phyloP scores from a whole-genome alignment of 2,113 vertebrate genomes.

The Uropsilus gracilis region DNA sequence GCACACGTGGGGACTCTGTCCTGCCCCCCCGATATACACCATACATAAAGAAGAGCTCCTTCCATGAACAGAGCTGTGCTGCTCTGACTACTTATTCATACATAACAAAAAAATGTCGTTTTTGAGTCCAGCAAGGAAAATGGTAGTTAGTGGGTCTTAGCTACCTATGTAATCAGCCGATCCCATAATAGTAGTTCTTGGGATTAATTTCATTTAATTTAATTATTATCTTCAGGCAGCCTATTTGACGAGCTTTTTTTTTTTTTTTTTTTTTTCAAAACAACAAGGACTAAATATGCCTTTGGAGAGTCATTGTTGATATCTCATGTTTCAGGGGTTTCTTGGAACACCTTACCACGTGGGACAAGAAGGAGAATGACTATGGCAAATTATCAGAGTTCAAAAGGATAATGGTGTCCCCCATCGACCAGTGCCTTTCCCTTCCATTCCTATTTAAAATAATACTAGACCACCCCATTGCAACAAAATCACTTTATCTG shows the following conservation, averaged over 20 bases:
- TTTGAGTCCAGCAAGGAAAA: slow-evolving; percentile 70
- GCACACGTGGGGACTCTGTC: slow-evolving; percentile 76
- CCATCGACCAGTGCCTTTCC: not conserved
- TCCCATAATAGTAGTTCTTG: slow-evolving; percentile 71
- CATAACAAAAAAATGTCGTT: slow-evolving; percentile 67
- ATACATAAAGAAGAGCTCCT: slow-evolving; percentile 78
- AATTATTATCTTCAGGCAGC: slow-evolving; percentile 77
- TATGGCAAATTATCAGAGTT: slow-evolving; percentile 7
- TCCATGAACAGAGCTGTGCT: slow-evolving; percentile 72
- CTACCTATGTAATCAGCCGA: slow-evolving; percentile 76
- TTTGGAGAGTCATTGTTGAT: slow-evolving; percentile 66
- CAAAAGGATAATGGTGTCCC: not conserved
- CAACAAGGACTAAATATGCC: slow-evolving; percentile 68
- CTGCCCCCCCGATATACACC: slow-evolving; percentile 73
- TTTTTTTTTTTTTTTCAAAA: slow-evolving; percentile 73
- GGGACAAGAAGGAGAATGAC: slow-evolving; percentile 41
- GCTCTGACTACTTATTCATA: slow-evolving; percentile 63
- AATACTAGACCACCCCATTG: not conserved
- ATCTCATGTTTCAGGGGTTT: slow-evolving; percentile 61
- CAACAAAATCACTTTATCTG: not conserved
- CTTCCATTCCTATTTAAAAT: not conserved
- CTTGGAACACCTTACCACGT: slow-evolving; percentile 53
- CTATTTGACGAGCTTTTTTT: slow-evolving; percentile 72
- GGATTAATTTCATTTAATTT: slow-evolving; percentile 76
- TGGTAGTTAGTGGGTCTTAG: slow-evolving; percentile 74